Evolutionary conservation across 1,140 invertebrate genomes (phyloP), one percentile per base, ranked within the genome.

Genomic region (Bombus sibiricus): DNA sequence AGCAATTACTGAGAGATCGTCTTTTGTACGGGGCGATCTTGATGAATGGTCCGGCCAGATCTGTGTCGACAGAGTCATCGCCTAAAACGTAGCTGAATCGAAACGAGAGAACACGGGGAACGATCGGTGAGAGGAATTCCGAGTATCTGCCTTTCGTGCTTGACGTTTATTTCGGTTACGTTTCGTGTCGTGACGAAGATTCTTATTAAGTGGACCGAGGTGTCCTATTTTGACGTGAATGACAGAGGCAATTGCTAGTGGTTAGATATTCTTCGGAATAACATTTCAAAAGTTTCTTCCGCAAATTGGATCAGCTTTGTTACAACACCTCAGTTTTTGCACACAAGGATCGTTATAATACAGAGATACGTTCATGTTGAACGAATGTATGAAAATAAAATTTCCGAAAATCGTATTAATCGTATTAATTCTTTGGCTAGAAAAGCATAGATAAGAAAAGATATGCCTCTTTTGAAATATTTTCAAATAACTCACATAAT

Each of bases 1-100:
- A 73, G 28, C 69, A 73, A 83, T 84, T 90, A 85, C 43, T 5
- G 69, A 34, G 62, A 34, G 73, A 66, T 85, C 69, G 59, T 64
- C 79, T 87, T 81, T 75, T 79, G 75, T 82, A 75, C 77, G 8
- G 22, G 25, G 41, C 77, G 81, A 83, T 74, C 47, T 80, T 79
- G 74, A 88, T 85, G 83, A 85, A 85, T 85, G 75, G 68, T 12
- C 41, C 5, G 43, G 53, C 12, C 28, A 13, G 82, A 85, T 72
- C 68, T 28, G 47, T 62, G 66, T 84, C 82, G 82, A 78, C 66
- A 77, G 18, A 69, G 64, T 59, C 74, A 34, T 62, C 75, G 57
- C 2, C 32, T 64, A 2, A 37, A 83, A 66, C 39, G 9, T n/a
- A 41, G 47, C 37, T 28, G 34, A n/a, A 41, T 41, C 53, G 37